These are phyloP conservation scores for Muraenolepis orangiensis DNA, from an alignment of 2,797 vertebrate species.

Conservation along the genomic window DNA sequence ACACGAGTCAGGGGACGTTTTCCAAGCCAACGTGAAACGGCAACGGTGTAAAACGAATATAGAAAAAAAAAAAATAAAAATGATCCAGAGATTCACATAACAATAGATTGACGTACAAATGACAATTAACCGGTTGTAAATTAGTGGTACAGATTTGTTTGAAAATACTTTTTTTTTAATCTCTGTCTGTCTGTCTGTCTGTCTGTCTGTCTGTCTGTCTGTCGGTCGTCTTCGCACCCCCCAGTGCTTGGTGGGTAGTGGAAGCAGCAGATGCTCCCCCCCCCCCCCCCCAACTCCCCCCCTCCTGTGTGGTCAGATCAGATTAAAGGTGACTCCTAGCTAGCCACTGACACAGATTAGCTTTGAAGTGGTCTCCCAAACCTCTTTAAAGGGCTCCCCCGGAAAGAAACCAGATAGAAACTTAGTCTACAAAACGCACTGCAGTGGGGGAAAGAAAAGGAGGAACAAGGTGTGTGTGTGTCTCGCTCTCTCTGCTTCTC, in stretches of 20 bases:
- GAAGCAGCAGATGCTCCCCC: conserved; percentile 13
- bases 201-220: conserved; percentile 25
- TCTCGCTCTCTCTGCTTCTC: too few species aligned
- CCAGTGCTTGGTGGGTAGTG: conserved; percentile 23
- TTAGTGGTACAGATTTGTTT: too few species aligned
- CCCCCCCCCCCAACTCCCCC: conserved; percentile 1
- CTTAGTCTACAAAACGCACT: neutral
- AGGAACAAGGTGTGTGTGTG: too few species aligned
- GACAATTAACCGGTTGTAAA: too few species aligned
- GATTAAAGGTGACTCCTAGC: neutral
- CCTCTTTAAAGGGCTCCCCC: neutral
- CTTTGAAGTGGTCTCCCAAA: neutral
- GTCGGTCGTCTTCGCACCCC: too few species aligned
- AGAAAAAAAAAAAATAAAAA: too few species aligned
- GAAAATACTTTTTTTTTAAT: too few species aligned
- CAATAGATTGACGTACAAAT: too few species aligned
- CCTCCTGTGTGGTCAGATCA: conserved; percentile 21
- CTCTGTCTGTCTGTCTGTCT: conserved; percentile 44
- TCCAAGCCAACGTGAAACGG: too few species aligned
- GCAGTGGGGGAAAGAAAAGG: neutral
- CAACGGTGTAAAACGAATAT: too few species aligned
- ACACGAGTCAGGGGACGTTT: too few species aligned
- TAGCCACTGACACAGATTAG: neutral
- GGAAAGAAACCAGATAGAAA: neutral
- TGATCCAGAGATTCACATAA: too few species aligned